Evolutionary conservation across 2,113 vertebrate genomes (phyloP).

Genomic region (Mustelus asterias): DNA sequence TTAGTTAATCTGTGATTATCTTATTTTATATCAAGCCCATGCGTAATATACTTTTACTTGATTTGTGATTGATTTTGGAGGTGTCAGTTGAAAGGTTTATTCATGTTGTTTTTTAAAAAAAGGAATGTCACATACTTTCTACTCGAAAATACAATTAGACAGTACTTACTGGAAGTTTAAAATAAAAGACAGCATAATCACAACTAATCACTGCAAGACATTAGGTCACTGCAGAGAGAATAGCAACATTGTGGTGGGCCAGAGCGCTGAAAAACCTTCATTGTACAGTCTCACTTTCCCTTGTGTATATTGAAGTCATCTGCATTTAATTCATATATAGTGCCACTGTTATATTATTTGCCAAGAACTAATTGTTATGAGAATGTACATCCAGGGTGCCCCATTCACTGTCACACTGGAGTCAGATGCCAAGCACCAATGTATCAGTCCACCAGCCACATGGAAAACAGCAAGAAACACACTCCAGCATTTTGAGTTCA

Average conservation of each 20-base stretch:
- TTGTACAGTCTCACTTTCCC: neutral
- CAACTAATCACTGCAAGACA: neutral
- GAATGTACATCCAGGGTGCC: neutral
- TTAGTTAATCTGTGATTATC: neutral
- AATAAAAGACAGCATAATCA: neutral
- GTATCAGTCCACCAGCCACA: neutral
- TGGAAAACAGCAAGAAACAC: neutral
- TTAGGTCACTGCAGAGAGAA: neutral
- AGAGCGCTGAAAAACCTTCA: neutral
- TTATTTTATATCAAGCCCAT: neutral
- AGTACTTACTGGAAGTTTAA: neutral
- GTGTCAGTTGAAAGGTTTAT: neutral
- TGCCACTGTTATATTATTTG: neutral
- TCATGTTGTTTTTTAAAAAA: neutral
- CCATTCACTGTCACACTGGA: neutral
- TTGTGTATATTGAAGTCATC: neutral
- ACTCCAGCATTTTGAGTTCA: neutral
- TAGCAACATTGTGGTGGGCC: neutral
- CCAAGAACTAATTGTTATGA: no score
- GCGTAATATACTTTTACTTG: neutral
- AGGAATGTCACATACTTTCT: neutral
- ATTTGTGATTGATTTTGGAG: neutral
- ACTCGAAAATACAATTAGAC: neutral
- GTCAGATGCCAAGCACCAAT: neutral
- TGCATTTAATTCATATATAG: neutral